These are phyloP conservation scores for Aplocera efformata DNA, from an alignment of 2,888 invertebrate genomes.

Conservation along the genomic window DNA sequence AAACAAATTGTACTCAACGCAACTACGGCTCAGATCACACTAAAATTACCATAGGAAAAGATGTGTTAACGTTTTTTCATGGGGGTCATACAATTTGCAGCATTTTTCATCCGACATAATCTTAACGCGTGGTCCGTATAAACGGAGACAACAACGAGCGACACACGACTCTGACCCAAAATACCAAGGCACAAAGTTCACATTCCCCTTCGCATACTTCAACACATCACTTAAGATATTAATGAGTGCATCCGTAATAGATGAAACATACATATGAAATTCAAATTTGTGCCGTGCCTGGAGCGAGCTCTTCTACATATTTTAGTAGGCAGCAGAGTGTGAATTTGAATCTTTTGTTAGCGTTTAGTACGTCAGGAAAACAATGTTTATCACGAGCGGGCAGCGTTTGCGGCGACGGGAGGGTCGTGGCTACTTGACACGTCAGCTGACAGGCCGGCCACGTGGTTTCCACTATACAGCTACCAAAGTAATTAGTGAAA, in stretches of 20 bases:
- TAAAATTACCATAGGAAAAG: constrained; percentile 73
- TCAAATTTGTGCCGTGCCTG: constrained; percentile 77
- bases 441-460: constrained; percentile 1
- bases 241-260: constrained; percentile 80
- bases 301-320: constrained; percentile 77
- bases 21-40: constrained; percentile 21
- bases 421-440: constrained; percentile 2
- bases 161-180: constrained; percentile 32
- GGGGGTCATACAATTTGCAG: constrained; percentile 75
- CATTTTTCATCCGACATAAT: constrained; percentile 74
- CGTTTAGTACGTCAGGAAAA: constrained; percentile 67
- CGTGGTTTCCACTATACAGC: constrained; percentile 69
- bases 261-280: constrained; percentile 80
- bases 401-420: constrained; percentile 22
- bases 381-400: constrained; percentile 53
- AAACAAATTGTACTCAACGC: constrained; percentile 28
- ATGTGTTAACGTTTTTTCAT: constrained; percentile 75
- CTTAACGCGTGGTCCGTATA: constrained; percentile 66
- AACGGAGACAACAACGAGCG: constrained; percentile 43
- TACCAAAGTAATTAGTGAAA: constrained; percentile 77
- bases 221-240: constrained; percentile 79
- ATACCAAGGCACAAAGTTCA: constrained; percentile 42
- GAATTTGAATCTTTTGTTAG: constrained; percentile 80
- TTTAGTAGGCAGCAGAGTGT: constrained; percentile 79
- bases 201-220: constrained; percentile 41